These are phyloP conservation scores for Lysandra bellargus DNA, from an alignment of 2,888 invertebrate genomes.

Conservation along the genomic window DNA sequence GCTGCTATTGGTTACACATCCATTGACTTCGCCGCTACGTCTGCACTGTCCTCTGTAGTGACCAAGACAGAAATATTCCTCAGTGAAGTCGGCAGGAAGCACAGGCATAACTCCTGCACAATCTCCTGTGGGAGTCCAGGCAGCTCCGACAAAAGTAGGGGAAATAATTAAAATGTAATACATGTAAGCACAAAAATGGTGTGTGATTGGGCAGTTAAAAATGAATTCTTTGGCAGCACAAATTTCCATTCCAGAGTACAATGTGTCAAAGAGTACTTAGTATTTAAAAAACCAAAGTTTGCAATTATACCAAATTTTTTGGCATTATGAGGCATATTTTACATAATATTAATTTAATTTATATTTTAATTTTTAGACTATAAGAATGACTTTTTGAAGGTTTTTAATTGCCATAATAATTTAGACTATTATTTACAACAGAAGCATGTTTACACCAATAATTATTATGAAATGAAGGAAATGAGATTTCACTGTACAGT, in stretches of 20 bases:
- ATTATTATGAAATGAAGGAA: too few species aligned
- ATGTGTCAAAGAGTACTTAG: not conserved
- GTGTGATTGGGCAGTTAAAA: not conserved
- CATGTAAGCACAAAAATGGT: not conserved
- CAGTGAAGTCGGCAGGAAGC: slow-evolving; percentile 86
- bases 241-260: not conserved
- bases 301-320: slow-evolving; percentile 8
- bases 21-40: slow-evolving; percentile 96
- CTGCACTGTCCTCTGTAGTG: slow-evolving; percentile 91
- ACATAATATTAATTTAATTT: not conserved
- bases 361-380: not conserved
- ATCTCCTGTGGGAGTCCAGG: slow-evolving; percentile 73
- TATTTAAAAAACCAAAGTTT: slow-evolving; percentile 18
- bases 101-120: slow-evolving; percentile 89
- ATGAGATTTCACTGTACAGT: not conserved
- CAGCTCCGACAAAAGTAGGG: slow-evolving; percentile 53
- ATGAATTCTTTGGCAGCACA: not conserved
- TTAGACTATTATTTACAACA: not conserved
- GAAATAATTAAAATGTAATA: slow-evolving; percentile 38
- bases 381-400: not conserved
- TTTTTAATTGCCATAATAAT: not conserved
- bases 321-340: not conserved
- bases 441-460: not conserved
- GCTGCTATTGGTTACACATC: slow-evolving; percentile 88
- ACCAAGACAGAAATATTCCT: slow-evolving; percentile 84